Conservation (phyloP, 2,888 invertebrate species). For the Petrolisthes cinctipes region DNA sequence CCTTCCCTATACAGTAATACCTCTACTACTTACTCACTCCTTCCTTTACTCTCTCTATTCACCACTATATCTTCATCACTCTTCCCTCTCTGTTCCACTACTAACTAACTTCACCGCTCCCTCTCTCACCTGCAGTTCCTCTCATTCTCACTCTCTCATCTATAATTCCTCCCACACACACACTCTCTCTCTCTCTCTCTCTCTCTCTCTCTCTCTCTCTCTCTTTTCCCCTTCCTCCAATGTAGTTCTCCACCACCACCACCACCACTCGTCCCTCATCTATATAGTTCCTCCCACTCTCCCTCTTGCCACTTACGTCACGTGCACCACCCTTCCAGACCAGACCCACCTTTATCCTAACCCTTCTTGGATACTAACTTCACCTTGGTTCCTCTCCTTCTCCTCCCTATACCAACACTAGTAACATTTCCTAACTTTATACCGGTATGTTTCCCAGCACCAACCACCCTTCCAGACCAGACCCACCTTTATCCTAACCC, state of each 20-base stretch:
- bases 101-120: no score
- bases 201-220: slow-evolving; percentile 24
- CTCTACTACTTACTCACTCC: no score
- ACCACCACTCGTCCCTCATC: not conserved
- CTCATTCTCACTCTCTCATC: not conserved
- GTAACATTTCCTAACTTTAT: not conserved
- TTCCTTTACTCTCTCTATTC: no score
- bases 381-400: not conserved
- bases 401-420: not conserved
- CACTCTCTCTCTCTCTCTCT: slow-evolving; percentile 25
- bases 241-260: not conserved
- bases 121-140: not conserved
- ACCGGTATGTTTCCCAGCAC: not conserved
- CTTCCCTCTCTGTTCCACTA: no score
- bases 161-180: not conserved
- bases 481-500: not conserved
- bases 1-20: no score
- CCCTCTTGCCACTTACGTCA: not conserved
- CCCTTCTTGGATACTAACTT: not conserved
- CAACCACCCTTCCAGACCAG: not conserved
- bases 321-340: not conserved
- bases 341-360: not conserved
- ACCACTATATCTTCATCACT: no score
- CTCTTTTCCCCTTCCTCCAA: slow-evolving; percentile 4
- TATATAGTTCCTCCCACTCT: not conserved